Percentiles rank a stretch among this genome's conserved stretches.
Conservation (phyloP, 2,797 vertebrate genomes). For the Amphiprion clarkii region DNA sequence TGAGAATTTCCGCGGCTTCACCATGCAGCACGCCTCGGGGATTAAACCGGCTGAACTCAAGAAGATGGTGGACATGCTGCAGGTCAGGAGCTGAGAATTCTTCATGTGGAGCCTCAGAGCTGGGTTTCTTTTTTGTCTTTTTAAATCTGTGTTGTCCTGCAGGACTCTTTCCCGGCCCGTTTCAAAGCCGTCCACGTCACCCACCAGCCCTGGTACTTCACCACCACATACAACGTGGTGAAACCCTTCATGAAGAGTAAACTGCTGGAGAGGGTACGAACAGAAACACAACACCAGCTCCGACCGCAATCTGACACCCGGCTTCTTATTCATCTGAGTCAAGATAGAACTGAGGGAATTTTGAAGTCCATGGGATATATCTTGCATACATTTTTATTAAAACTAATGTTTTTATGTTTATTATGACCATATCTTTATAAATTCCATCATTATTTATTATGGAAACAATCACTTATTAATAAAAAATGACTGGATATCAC, state of each 20-base stretch:
- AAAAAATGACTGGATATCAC: too few species aligned
- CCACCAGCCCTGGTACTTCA: slow-evolving; percentile 99
- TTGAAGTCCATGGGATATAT: too few species aligned
- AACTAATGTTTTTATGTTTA: too few species aligned
- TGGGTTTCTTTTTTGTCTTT: neutral
- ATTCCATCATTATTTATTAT: too few species aligned
- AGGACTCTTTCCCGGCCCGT: slow-evolving; percentile 98
- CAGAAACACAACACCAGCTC: neutral
- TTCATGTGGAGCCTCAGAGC: neutral
- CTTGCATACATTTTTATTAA: too few species aligned
- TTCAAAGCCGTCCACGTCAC: slow-evolving; percentile 98
- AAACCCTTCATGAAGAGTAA: slow-evolving; percentile 99
- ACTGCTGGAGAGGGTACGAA: slow-evolving; percentile 92
- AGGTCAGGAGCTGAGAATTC: slow-evolving; percentile 83
- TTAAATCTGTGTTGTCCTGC: neutral
- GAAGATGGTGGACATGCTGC: slow-evolving; percentile 99
- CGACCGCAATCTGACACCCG: neutral
- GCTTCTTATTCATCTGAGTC: neutral
- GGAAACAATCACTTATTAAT: too few species aligned
- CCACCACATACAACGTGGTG: slow-evolving; percentile 96
- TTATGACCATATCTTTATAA: too few species aligned
- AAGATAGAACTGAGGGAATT: too few species aligned
- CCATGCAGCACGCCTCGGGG: slow-evolving; percentile 95
- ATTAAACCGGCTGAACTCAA: slow-evolving; percentile 95
- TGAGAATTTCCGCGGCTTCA: slow-evolving; percentile 98